A percentile compares a stretch with the other conserved stretches of the same genome.
phyloP scores from a whole-genome alignment of 1,140 invertebrate genomes.

The Heliconius hermathena region DNA sequence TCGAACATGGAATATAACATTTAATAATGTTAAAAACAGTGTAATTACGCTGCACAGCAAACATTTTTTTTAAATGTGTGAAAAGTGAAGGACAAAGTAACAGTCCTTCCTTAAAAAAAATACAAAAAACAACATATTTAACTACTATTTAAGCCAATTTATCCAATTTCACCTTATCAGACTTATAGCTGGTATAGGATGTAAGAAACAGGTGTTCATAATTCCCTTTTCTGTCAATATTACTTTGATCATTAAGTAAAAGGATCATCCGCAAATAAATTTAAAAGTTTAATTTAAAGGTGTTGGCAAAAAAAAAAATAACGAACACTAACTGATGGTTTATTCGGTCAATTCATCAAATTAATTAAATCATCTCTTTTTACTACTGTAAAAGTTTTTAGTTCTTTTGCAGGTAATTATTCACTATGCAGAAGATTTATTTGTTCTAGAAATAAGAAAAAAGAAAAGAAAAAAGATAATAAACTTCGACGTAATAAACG shows the following conservation, averaged over 20 bases:
- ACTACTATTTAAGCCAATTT: background rate
- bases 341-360: constrained; percentile 8
- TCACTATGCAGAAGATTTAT: background rate
- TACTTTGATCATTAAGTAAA: background rate
- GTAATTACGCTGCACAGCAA: too few species aligned
- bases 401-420: constrained; percentile 1
- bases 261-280: background rate
- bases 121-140: background rate
- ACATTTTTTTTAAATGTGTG: too few species aligned
- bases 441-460: background rate
- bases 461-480: background rate
- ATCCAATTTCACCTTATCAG: background rate
- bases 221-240: constrained; percentile 1
- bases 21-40: too few species aligned
- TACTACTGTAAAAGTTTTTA: background rate
- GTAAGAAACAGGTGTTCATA: background rate
- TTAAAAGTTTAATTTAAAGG: background rate
- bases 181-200: background rate
- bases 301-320: background rate
- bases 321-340: background rate
- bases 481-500: background rate
- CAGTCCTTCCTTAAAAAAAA: background rate
- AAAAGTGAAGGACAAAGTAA: background rate
- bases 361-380: background rate
- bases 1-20: too few species aligned